Conservation (phyloP, 2,113 vertebrate genomes). For the Collichthys lucidus region DNA sequence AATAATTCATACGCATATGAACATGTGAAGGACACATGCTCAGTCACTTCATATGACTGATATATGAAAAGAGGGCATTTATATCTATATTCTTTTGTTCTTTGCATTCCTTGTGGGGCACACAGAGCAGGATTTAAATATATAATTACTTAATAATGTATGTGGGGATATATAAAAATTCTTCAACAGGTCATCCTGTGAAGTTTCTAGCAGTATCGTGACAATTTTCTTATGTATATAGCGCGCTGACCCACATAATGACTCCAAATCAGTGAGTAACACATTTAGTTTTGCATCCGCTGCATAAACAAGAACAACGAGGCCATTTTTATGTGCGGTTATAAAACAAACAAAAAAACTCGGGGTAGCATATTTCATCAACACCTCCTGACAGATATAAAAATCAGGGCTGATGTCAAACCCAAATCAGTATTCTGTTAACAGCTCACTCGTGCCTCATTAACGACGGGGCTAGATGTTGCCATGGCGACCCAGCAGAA, state of each 20-base stretch:
- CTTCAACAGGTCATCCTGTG: neutral
- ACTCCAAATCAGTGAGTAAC: neutral
- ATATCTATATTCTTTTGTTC: neutral
- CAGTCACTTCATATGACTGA: slow-evolving; percentile 23
- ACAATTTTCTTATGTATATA: neutral
- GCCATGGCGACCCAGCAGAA: slow-evolving; percentile 75
- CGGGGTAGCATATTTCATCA: slow-evolving; percentile 55
- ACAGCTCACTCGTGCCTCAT: slow-evolving; percentile 79
- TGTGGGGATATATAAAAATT: neutral
- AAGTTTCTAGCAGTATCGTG: neutral
- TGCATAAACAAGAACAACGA: slow-evolving; percentile 7
- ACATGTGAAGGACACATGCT: slow-evolving; percentile 69
- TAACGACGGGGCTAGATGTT: slow-evolving; percentile 75
- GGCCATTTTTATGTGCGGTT: slow-evolving; percentile 32
- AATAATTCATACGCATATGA: slow-evolving; percentile 70
- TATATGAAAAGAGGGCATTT: slow-evolving; percentile 26
- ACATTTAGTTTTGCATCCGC: slow-evolving; percentile 30
- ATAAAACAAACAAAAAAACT: slow-evolving; percentile 41
- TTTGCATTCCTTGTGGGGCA: neutral
- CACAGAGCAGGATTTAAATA: neutral
- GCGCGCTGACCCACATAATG: slow-evolving; percentile 18
- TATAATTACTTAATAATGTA: neutral
- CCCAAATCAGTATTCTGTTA: slow-evolving; percentile 80
- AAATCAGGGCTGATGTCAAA: slow-evolving; percentile 72
- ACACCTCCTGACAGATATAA: slow-evolving; percentile 66